Evolutionary conservation across 2,797 vertebrate species (phyloP).

Genomic region (Tapera naevia): DNA sequence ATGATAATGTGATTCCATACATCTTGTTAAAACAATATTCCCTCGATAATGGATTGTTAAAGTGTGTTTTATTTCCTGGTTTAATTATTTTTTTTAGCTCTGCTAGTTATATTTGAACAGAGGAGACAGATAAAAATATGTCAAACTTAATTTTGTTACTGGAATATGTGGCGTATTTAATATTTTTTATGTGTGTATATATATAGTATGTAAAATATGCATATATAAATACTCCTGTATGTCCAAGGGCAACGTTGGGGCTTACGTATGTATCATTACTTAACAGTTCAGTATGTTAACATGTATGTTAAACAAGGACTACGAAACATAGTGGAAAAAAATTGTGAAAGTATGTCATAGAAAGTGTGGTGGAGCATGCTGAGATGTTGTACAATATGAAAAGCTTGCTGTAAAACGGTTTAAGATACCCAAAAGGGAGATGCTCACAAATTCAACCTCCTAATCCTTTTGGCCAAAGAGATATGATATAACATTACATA

Average conservation of each 20-base stretch:
- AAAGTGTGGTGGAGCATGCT: not conserved
- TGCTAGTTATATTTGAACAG: not conserved
- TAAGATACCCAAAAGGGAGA: not conserved
- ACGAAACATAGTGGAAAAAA: not conserved
- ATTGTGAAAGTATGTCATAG: not conserved
- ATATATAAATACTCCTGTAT: not conserved
- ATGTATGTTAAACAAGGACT: not conserved
- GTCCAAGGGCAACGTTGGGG: not conserved
- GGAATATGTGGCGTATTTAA: not conserved
- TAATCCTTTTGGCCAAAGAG: not conserved
- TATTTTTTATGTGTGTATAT: not conserved
- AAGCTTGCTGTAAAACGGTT: not conserved
- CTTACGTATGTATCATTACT: not conserved
- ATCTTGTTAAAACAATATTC: conserved; percentile 14
- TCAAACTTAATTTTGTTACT: not conserved
- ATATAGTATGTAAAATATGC: not conserved
- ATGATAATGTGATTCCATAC: conserved; percentile 27
- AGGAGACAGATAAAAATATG: not conserved
- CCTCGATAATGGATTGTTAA: not conserved
- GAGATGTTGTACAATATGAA: not conserved
- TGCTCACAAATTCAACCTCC: not conserved
- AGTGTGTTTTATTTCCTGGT: conserved; percentile 1
- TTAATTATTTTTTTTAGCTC: not conserved
- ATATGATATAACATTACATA: not conserved
- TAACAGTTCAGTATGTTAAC: not conserved